A percentile compares a stretch with the other conserved stretches of the same genome.
Conservation (phyloP, 1,140 invertebrate genomes). For the Eurosta solidaginis region DNA sequence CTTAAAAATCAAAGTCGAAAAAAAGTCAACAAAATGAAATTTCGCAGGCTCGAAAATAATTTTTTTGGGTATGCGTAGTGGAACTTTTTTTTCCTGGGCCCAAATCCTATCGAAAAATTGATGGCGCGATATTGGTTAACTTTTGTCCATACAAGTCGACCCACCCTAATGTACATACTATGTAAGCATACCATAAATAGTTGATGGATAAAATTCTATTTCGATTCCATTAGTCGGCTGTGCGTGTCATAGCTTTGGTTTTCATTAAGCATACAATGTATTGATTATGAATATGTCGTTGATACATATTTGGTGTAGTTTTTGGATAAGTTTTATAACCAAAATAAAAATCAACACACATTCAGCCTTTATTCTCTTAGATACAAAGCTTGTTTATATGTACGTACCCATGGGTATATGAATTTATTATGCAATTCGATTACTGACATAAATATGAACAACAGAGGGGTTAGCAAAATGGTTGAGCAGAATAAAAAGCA, state of each 20-base stretch:
- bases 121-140: too few species aligned
- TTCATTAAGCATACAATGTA: neutral
- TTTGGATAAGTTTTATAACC: neutral
- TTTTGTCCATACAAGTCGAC: too few species aligned
- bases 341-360: neutral
- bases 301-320: neutral
- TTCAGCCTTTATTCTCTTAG: neutral
- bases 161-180: too few species aligned
- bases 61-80: too few species aligned
- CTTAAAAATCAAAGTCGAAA: too few species aligned
- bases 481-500: too few species aligned
- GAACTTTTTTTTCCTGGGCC: too few species aligned
- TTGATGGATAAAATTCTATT: neutral
- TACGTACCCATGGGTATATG: neutral
- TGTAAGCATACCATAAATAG: neutral
- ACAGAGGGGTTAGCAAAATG: neutral
- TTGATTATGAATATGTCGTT: neutral
- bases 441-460: neutral
- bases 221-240: neutral
- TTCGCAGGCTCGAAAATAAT: too few species aligned
- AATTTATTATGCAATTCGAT: neutral
- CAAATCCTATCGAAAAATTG: too few species aligned
- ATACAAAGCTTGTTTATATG: too few species aligned
- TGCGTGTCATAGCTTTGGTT: neutral
- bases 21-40: too few species aligned